These are phyloP conservation scores for Agonum fuliginosum DNA, from an alignment of 2,888 invertebrate species.

Conservation along the genomic window DNA sequence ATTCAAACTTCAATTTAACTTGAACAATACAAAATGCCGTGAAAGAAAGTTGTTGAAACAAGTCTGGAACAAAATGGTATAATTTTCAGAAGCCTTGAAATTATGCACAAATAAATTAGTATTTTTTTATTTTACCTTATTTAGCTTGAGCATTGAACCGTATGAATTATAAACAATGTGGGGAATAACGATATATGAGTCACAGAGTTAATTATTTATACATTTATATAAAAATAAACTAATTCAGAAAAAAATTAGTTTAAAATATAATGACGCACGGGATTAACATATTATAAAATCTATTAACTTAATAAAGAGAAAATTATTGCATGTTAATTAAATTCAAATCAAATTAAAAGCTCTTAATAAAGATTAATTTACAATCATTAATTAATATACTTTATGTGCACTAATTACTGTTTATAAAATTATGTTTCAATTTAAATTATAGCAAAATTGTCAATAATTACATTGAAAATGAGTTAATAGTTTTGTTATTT, in stretches of 20 bases:
- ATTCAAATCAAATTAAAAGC: background rate
- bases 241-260: conserved; percentile 7
- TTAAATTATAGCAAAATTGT: background rate
- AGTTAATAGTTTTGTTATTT: background rate
- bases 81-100: conserved; percentile 11
- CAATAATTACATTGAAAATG: conserved; percentile 20
- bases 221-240: conserved; percentile 1
- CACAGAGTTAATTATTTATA: background rate
- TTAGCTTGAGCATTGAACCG: conserved; percentile 17
- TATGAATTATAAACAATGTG: background rate
- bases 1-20: conserved; percentile 18
- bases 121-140: conserved; percentile 29
- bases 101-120: background rate
- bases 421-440: background rate
- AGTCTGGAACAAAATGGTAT: conserved; percentile 1
- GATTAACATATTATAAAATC: background rate
- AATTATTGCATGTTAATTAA: background rate
- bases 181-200: conserved; percentile 13
- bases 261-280: background rate
- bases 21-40: conserved; percentile 20
- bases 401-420: conserved; percentile 29
- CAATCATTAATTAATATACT: conserved; percentile 11
- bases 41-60: conserved; percentile 22
- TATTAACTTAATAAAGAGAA: conserved; percentile 3
- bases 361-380: conserved; percentile 1